Conservation (phyloP, 2,888 invertebrate species). For the Teinopalpus imperialis region DNA sequence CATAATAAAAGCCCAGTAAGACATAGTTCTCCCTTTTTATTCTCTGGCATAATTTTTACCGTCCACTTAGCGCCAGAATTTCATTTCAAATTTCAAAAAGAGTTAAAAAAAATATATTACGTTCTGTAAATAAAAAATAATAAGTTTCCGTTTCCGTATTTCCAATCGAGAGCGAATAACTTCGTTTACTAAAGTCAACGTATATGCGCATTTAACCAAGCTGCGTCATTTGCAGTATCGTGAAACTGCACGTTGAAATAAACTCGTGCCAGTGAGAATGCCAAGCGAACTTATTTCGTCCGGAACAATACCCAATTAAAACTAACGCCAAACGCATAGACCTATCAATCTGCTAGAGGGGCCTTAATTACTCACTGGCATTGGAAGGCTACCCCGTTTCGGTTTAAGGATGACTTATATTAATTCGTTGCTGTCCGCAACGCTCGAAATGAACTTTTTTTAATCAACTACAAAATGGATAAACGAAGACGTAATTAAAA, state of each 20-base stretch:
- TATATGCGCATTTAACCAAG: conserved; percentile 29
- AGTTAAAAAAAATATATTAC: too few relatives aligned
- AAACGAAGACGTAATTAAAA: too few relatives aligned
- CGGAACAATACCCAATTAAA: conserved; percentile 29
- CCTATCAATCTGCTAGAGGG: conserved; percentile 27
- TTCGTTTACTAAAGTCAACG: conserved; percentile 3
- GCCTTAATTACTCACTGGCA: conserved; percentile 20
- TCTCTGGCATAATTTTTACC: too few relatives aligned
- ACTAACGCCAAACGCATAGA: conserved; percentile 31
- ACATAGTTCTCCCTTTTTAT: too few relatives aligned
- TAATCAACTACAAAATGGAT: too few relatives aligned
- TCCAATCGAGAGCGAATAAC: too few relatives aligned
- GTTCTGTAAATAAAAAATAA: too few relatives aligned
- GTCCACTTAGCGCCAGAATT: too few relatives aligned
- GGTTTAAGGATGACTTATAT: neutral
- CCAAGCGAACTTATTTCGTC: conserved; percentile 18
- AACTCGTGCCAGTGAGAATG: neutral
- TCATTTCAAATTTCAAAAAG: too few relatives aligned
- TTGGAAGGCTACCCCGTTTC: conserved; percentile 3
- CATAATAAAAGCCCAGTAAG: too few relatives aligned
- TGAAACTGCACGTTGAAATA: conserved; percentile 8
- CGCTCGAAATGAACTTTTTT: too few relatives aligned
- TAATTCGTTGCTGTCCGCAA: conserved; percentile 1
- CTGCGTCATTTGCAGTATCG: conserved; percentile 9
- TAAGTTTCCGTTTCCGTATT: too few relatives aligned